Evolutionary conservation across 1,140 invertebrate species (phyloP), one percentile per base, ranked within the genome.

Genomic region (Heliconius melpomene): DNA sequence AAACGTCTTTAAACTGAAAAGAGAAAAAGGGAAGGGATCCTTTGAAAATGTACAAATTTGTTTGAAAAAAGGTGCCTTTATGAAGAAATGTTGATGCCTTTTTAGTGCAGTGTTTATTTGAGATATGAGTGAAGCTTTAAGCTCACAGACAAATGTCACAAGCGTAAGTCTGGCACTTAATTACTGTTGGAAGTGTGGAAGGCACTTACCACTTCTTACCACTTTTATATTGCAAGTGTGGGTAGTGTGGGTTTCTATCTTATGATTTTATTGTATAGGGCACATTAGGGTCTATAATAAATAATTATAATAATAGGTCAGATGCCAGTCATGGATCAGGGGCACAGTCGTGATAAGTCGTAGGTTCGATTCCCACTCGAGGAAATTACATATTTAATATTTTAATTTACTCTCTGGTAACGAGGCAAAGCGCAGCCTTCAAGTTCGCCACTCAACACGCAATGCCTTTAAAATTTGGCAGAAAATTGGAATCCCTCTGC

Each of bases 91-190:
- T 66, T 26, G 60, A 26, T 66, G 60, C 26, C 11, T 29, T 66
- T 66, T 66, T 66, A 66, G 60, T 29, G 23, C 60, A 66, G 60
- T 26, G 60, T 66, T 66, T 66, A 66, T 66, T 66, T 66, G 60
- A 18, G 13, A 66, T 29, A 66, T 2, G 60, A 66, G 60, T 26
- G 9, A 29, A 29, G 60, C 26, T 18, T 66, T 60, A 29, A 66
- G 23, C n/a, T n/a, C 3, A 60, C 57, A 60, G 20, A 60, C 57
- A 60, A 60, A 60, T 60, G 26, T 60, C 57, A 60, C 40, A 46
- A 46, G 13, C 13, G 40, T 23, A 60, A 60, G 23, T 60, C 57
- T 60, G 57, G n/a, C 57, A 60, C 57, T 60, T 60, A n/a, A 60
- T 60, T 26, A 60, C 57, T n/a, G 57, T 60, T 60, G 23, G n/a